Base-by-base conservation (phyloP, 92 coral and sea anemone genomes). In the Muricea muricata region DNA sequence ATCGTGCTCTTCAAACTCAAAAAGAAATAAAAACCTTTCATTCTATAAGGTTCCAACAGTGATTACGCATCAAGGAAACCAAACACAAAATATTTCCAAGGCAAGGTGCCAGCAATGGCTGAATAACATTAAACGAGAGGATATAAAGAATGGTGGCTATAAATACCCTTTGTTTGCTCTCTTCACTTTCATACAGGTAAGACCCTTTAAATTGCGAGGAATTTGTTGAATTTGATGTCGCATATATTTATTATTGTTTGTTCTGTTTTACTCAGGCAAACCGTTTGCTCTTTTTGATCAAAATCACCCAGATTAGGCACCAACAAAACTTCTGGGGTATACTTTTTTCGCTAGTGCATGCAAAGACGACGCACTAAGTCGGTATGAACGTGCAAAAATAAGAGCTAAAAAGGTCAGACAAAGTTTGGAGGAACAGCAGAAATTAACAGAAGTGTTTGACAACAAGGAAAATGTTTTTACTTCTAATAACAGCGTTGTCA, bases 291-390 rank as follows among this genome's bases (percentile, higher is more conserved):
- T 20, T 90, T n/a, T n/a, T n/a, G 48, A 86, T 66, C 32, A 75
- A 85, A 78, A 56, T 10, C 90, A 90, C 76, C 88, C 86, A 5
- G 88, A 90, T 79, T 90, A 90, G 87, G 90, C 87, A 76, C 90
- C 87, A 24, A 77, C 82, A 31, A 18, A 50, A 25, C 73, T 20
- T 40, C 50, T 48, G 82, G 82, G 82, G 5, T 32, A 58, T 9
- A 3, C 30, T 1, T 32, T 20, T 3, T 58, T 15, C 20, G 20
- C 67, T 6, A 58, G 30, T 1, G 24, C 67, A 58, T 9, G 6
- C 30, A 58, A 58, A 20, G 29, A 58, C 24, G 10, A 11, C 24
- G 20, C 30, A 29, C 24, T 58, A 32, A 32, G 26, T 20, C 3
- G 67, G 30, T 58, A 6, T 14, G 24, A 58, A 3, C 33, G 26